phyloP scores from a whole-genome alignment of 2,888 invertebrate species.

The Vannuccia rotundouncinata region DNA sequence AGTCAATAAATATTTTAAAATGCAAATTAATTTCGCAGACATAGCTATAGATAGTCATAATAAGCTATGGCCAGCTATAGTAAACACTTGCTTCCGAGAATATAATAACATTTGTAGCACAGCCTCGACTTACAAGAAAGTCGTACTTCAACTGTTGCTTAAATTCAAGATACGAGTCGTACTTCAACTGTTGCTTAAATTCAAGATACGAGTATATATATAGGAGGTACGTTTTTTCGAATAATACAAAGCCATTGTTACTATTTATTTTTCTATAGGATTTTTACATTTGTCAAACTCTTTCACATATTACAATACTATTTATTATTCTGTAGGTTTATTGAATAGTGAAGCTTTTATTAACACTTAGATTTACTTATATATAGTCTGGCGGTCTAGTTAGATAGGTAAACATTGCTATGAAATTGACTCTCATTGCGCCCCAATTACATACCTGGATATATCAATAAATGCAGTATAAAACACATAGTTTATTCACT shows the following conservation, averaged over 20 bases:
- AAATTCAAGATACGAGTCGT: constrained; percentile 20
- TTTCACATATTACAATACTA: background rate
- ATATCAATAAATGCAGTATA: too few relatives aligned
- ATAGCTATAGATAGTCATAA: constrained; percentile 22
- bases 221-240: constrained; percentile 4
- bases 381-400: background rate
- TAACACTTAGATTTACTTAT: background rate
- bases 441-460: background rate
- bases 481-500: too few relatives aligned
- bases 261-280: background rate
- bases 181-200: constrained; percentile 16
- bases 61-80: constrained; percentile 2
- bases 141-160: constrained; percentile 10
- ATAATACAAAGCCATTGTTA: background rate
- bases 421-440: background rate
- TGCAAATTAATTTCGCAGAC: constrained; percentile 16
- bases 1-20: constrained; percentile 20
- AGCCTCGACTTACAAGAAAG: constrained; percentile 24
- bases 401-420: background rate
- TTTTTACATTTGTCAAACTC: background rate
- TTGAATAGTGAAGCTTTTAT: background rate
- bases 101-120: constrained; percentile 11
- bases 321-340: background rate
- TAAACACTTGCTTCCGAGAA: constrained; percentile 11
- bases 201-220: constrained; percentile 19